Conservation (phyloP, 2,113 vertebrate genomes). For the Excalfactoria chinensis region DNA sequence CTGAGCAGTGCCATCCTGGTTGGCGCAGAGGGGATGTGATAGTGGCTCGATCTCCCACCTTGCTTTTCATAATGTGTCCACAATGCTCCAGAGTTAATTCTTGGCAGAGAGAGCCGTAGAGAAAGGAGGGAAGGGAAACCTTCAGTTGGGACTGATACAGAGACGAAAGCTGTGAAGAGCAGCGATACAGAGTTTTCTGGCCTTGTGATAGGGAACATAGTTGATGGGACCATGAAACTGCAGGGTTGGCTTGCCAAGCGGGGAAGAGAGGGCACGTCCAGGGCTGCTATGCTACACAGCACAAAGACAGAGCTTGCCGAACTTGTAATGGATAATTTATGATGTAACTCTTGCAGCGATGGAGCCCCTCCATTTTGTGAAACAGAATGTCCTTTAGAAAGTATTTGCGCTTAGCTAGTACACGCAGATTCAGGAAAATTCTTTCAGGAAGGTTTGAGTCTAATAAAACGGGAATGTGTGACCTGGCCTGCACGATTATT, state of each 20-base stretch:
- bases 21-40: rapidly evolving
- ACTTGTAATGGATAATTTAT: constrained; percentile 43
- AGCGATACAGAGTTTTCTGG: rapidly evolving
- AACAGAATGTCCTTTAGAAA: constrained; percentile 66
- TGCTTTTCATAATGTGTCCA: neutral
- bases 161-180: neutral
- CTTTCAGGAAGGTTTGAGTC: constrained; percentile 58
- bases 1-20: neutral
- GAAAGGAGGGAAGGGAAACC: neutral
- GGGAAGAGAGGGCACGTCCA: neutral
- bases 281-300: neutral
- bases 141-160: neutral
- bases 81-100: neutral
- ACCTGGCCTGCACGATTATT: constrained; percentile 65
- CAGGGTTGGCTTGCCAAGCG: rapidly evolving
- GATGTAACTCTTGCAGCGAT: neutral
- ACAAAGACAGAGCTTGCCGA: constrained; percentile 15
- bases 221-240: neutral
- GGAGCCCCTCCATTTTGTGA: constrained; percentile 56
- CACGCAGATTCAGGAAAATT: constrained; percentile 60
- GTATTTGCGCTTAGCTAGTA: constrained; percentile 50
- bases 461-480: constrained; percentile 72
- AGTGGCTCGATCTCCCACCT: neutral
- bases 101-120: constrained; percentile 8
- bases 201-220: rapidly evolving